Conservation (phyloP, 2,797 vertebrate genomes). For the Coracias cyanogaster region DNA sequence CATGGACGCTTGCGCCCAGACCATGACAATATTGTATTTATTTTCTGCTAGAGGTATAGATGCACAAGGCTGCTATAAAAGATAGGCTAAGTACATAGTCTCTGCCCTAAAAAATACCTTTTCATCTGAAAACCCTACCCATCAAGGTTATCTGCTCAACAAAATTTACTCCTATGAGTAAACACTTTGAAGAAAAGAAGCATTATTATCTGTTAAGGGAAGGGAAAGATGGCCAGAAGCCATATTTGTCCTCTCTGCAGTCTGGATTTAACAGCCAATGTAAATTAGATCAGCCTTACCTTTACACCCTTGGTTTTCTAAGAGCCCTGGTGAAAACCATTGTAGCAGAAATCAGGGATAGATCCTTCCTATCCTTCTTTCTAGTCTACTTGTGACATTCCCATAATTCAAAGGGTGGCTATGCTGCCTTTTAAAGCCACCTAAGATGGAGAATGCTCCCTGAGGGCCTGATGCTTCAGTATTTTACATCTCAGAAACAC, state of each 20-base stretch:
- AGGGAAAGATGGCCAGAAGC: neutral
- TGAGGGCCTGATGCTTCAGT: neutral
- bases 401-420: neutral
- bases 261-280: neutral
- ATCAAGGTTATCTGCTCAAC: neutral
- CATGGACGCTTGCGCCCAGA: too few relatives aligned
- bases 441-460: neutral
- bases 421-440: neutral
- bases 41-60: neutral
- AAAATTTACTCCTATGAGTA: conserved; percentile 6
- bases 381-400: neutral
- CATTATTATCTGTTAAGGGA: neutral
- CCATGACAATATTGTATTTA: neutral
- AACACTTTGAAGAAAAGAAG: neutral
- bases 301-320: neutral
- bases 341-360: neutral
- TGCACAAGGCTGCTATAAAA: neutral
- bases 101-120: neutral
- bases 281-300: neutral
- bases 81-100: neutral
- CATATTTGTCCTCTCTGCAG: neutral
- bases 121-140: neutral
- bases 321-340: neutral
- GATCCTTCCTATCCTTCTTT: neutral
- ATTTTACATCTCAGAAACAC: neutral